These are phyloP conservation scores for Melanerpes formicivorus DNA, from an alignment of 2,113 vertebrate species.

Conservation along the genomic window DNA sequence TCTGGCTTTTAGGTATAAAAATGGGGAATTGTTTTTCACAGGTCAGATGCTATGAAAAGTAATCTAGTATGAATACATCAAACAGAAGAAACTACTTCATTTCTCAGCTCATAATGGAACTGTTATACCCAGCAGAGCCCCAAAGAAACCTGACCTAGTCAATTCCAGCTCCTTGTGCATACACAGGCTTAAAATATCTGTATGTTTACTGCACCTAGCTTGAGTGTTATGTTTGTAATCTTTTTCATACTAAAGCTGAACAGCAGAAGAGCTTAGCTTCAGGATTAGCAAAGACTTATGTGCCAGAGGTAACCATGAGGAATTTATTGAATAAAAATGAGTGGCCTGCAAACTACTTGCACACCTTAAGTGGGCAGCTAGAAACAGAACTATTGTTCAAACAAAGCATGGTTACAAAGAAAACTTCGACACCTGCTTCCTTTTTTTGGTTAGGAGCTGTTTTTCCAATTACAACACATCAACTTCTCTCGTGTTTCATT, in stretches of 20 bases:
- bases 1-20: background rate
- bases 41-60: background rate
- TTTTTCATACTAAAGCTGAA: background rate
- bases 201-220: background rate
- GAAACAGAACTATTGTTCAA: background rate
- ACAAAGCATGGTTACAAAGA: background rate
- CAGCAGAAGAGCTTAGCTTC: background rate
- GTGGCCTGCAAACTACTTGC: background rate
- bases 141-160: background rate
- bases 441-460: background rate
- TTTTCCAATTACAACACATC: background rate
- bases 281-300: background rate
- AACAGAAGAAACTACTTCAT: background rate
- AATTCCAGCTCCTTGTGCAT: background rate
- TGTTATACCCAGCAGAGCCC: background rate
- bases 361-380: background rate
- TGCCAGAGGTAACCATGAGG: background rate
- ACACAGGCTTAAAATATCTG: background rate
- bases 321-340: background rate
- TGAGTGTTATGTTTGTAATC: background rate
- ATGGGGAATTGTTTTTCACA: background rate
- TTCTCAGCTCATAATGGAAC: background rate
- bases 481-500: background rate
- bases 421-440: background rate
- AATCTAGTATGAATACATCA: background rate